phyloP scores from a whole-genome alignment of 2,888 invertebrate genomes.

The Tromatobia lineatoria region DNA sequence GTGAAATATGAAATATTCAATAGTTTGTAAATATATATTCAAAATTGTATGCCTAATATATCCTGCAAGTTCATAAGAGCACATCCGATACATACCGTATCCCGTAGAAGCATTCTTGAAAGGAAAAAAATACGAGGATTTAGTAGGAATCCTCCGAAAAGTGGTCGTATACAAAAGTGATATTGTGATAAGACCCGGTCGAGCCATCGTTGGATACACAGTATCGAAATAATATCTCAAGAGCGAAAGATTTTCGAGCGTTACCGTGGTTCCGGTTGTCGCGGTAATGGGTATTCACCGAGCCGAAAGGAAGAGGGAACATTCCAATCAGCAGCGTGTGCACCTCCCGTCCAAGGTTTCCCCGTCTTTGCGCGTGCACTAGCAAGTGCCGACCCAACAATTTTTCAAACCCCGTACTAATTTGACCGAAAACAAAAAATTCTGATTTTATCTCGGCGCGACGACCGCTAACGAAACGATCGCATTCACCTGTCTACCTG shows the following conservation, averaged over 20 bases:
- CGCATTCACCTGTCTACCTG: neutral
- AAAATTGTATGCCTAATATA: neutral
- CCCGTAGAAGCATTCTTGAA: neutral
- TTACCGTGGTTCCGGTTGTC: constrained; percentile 72
- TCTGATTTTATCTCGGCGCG: constrained; percentile 28
- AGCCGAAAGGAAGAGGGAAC: constrained; percentile 63
- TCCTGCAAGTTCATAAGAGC: neutral
- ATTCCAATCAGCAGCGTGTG: constrained; percentile 59
- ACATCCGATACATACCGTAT: neutral
- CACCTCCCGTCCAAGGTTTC: constrained; percentile 4
- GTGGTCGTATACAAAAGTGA: constrained; percentile 24
- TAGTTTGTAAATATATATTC: neutral
- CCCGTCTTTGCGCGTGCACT: constrained; percentile 10
- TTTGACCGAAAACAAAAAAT: constrained; percentile 15
- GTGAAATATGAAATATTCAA: no score
- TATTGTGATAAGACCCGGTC: constrained; percentile 28
- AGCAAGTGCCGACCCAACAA: constrained; percentile 55
- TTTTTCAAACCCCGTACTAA: constrained; percentile 50
- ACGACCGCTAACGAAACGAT: neutral
- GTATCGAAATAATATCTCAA: constrained; percentile 65
- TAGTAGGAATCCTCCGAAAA: neutral
- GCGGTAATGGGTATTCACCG: constrained; percentile 68
- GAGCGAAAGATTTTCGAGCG: constrained; percentile 66
- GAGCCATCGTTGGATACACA: neutral
- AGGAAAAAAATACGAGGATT: neutral